phyloP scores from a whole-genome alignment of 2,888 invertebrate species.

The Ditula angustiorana region DNA sequence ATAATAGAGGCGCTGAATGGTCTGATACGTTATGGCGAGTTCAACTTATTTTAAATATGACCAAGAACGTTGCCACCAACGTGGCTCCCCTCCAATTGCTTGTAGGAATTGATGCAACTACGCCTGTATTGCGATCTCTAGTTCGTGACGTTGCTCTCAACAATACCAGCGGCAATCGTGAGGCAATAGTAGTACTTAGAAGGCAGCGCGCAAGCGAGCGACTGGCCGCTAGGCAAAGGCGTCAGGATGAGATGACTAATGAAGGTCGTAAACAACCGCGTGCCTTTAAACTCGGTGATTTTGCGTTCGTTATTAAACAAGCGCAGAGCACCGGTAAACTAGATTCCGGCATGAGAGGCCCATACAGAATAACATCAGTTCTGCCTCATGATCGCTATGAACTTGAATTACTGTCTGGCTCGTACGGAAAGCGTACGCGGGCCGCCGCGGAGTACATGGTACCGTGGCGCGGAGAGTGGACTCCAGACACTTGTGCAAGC shows the following conservation, averaged over 20 bases:
- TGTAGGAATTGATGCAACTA: neutral
- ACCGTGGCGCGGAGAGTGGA: constrained; percentile 19
- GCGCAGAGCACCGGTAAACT: constrained; percentile 21
- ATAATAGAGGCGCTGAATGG: neutral
- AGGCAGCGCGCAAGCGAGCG: neutral
- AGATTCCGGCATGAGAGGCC: constrained; percentile 33
- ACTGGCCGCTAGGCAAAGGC: neutral
- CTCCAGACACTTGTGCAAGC: constrained; percentile 2
- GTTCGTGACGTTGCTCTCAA: neutral
- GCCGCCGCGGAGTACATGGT: constrained; percentile 35
- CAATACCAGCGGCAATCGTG: neutral
- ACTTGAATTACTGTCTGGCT: constrained; percentile 24
- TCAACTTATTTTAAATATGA: neutral
- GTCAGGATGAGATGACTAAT: neutral
- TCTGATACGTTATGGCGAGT: neutral
- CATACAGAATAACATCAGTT: constrained; percentile 15
- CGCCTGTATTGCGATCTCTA: neutral
- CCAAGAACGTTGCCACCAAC: neutral
- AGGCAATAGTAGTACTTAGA: neutral
- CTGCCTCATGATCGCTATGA: constrained; percentile 27
- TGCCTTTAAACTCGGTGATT: neutral
- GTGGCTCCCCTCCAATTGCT: neutral
- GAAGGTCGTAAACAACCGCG: constrained; percentile 5
- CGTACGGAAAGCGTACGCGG: constrained; percentile 20
- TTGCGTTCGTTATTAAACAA: constrained; percentile 19